phyloP scores from a whole-genome alignment of 2,888 invertebrate species.

The Gymnoscelis rufifasciata region DNA sequence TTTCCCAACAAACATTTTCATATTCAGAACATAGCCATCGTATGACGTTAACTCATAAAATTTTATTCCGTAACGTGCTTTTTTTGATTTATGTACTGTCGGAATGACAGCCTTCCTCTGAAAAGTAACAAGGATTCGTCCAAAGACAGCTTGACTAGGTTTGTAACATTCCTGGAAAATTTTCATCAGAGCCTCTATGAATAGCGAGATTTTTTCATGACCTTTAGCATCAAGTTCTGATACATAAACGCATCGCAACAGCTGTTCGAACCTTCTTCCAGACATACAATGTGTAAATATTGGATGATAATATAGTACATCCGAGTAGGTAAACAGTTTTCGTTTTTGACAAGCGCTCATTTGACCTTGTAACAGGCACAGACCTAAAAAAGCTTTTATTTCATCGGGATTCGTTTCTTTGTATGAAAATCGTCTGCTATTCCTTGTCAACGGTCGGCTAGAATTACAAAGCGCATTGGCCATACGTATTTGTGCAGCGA shows the following conservation, averaged over 20 bases:
- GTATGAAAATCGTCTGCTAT: constrained; percentile 14
- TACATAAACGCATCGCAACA: constrained; percentile 30
- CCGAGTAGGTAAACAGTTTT: constrained; percentile 22
- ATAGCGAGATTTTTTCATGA: constrained; percentile 23
- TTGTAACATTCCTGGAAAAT: constrained; percentile 28
- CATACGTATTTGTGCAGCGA: constrained; percentile 15
- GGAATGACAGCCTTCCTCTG: constrained; percentile 17
- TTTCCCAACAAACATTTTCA: constrained; percentile 32
- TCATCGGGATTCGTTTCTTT: constrained; percentile 11
- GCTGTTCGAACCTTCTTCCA: background rate
- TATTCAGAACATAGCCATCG: constrained; percentile 35
- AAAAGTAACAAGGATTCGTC: constrained; percentile 32
- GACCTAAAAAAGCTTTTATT: constrained; percentile 16
- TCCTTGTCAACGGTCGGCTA: constrained; percentile 14
- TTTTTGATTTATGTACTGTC: constrained; percentile 25
- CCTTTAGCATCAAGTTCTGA: constrained; percentile 28
- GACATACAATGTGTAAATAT: constrained; percentile 27
- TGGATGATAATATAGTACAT: constrained; percentile 25
- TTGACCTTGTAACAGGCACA: constrained; percentile 20
- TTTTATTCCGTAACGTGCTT: constrained; percentile 31
- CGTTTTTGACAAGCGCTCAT: constrained; percentile 11
- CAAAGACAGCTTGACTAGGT: constrained; percentile 27
- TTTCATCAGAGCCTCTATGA: constrained; percentile 25
- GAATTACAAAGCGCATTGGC: constrained; percentile 12
- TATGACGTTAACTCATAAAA: constrained; percentile 31